Conservation (phyloP, 2,113 vertebrate species). For the Carassius auratus region DNA sequence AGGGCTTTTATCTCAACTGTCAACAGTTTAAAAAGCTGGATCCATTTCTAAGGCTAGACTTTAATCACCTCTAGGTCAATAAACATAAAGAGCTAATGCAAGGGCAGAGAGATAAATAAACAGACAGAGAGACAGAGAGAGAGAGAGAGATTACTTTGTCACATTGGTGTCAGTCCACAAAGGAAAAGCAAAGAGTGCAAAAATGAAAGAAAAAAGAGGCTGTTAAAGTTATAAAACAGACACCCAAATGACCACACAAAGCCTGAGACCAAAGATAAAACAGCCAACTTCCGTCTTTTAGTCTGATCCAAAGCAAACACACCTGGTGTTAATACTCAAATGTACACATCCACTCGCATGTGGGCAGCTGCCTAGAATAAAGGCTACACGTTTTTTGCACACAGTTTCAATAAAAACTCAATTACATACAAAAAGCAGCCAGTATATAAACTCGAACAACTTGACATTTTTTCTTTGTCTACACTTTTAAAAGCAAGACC, state of each 20-base stretch:
- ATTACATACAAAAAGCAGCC: constrained; percentile 1
- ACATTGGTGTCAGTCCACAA: background rate
- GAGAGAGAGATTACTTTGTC: constrained; percentile 34
- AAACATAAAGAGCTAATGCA: constrained; percentile 69
- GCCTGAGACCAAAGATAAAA: constrained; percentile 47
- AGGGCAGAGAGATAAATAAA: constrained; percentile 57
- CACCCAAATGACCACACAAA: constrained; percentile 60
- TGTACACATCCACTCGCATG: constrained; percentile 30
- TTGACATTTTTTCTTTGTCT: background rate
- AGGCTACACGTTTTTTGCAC: background rate
- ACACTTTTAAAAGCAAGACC: background rate
- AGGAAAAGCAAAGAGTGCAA: background rate
- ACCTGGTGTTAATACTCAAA: constrained; percentile 42
- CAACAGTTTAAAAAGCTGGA: constrained; percentile 77
- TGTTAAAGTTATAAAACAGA: constrained; percentile 60
- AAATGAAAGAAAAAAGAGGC: constrained; percentile 32
- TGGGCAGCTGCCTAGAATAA: background rate
- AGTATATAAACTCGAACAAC: background rate
- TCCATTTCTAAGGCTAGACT: constrained; percentile 76
- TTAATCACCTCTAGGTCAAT: constrained; percentile 75
- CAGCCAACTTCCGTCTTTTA: constrained; percentile 52
- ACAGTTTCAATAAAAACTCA: background rate
- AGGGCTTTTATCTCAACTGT: constrained; percentile 75
- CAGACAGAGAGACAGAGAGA: background rate
- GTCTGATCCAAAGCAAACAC: constrained; percentile 53